phyloP scores from a whole-genome alignment of 2,113 vertebrate genomes.

The Andinoacara biseriatus region DNA sequence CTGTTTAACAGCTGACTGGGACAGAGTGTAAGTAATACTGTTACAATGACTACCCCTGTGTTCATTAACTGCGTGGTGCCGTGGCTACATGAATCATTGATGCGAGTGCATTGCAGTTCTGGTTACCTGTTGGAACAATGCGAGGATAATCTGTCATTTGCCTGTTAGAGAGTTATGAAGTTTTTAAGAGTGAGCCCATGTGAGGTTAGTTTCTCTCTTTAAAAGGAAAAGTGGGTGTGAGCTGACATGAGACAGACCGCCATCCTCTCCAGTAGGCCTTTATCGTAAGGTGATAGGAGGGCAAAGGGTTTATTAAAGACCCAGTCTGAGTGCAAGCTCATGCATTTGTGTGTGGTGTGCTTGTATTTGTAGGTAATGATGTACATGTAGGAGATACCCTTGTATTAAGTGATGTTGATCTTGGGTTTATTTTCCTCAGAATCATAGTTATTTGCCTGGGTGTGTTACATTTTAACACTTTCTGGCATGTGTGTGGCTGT shows the following conservation, averaged over 20 bases:
- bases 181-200: constrained; percentile 18
- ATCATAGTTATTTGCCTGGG: constrained; percentile 52
- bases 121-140: constrained; percentile 57
- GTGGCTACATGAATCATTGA: constrained; percentile 73
- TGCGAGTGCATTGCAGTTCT: constrained; percentile 49
- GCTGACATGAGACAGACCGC: constrained; percentile 62
- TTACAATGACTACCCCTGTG: constrained; percentile 43
- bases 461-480: constrained; percentile 41
- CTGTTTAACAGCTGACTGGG: constrained; percentile 32
- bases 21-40: constrained; percentile 66
- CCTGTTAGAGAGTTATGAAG: constrained; percentile 24
- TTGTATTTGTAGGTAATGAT: not conserved
- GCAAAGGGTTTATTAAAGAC: constrained; percentile 59
- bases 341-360: constrained; percentile 22
- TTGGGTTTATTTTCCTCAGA: constrained; percentile 33
- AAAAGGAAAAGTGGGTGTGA: constrained; percentile 64
- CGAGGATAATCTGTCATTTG: constrained; percentile 29
- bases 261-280: constrained; percentile 55
- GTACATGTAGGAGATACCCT: constrained; percentile 34
- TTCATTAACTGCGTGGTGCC: constrained; percentile 64
- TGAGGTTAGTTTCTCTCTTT: constrained; percentile 40
- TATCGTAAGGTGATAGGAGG: constrained; percentile 73
- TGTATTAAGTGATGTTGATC: constrained; percentile 49
- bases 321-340: constrained; percentile 27
- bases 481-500: constrained; percentile 9